Evolutionary conservation across 2,113 vertebrate species (phyloP).

Genomic region (Sturnus vulgaris): DNA sequence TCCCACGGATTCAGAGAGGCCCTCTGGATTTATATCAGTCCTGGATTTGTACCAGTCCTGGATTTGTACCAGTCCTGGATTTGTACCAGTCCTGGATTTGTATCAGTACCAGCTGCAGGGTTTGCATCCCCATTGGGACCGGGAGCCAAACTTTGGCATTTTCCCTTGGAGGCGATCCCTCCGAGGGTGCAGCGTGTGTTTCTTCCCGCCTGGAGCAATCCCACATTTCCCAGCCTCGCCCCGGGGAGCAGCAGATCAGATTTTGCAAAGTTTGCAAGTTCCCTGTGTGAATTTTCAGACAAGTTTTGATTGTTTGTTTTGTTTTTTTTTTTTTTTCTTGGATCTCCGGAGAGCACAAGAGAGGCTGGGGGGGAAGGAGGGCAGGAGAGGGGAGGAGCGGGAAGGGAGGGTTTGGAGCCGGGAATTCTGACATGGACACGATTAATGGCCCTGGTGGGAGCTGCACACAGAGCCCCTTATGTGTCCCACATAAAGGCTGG

Average conservation of each 20-base stretch:
- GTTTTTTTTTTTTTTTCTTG: too few relatives aligned
- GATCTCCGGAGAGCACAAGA: neutral
- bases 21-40: neutral
- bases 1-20: neutral
- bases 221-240: neutral
- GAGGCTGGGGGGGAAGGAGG: neutral
- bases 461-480: slow-evolving; percentile 17
- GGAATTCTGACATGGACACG: slow-evolving; percentile 26
- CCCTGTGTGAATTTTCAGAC: neutral
- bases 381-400: neutral
- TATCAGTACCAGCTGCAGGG: neutral
- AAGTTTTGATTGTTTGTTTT: neutral
- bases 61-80: too few relatives aligned
- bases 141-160: neutral
- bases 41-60: neutral
- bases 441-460: slow-evolving; percentile 12
- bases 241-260: slow-evolving; percentile 10
- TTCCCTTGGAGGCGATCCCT: neutral
- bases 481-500: slow-evolving; percentile 49
- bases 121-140: neutral
- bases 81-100: neutral
- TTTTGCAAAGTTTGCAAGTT: slow-evolving; percentile 11
- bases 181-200: neutral
- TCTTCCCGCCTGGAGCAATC: neutral
- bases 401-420: slow-evolving; percentile 5